A percentile compares a stretch with the other conserved stretches of the same genome.
Conservation (phyloP, 2,113 vertebrate species). For the Phycodurus eques region DNA sequence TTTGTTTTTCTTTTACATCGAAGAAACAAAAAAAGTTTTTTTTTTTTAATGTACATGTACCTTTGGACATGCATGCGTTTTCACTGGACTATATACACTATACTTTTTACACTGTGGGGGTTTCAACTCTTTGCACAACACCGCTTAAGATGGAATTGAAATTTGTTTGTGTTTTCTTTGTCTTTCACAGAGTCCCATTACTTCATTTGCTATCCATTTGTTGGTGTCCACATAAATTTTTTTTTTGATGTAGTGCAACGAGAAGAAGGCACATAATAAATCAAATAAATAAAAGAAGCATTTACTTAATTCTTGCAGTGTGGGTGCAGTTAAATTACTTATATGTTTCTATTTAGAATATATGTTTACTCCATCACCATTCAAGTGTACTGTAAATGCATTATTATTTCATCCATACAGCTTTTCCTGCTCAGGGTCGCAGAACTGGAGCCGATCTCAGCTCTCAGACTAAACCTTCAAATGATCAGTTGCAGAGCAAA, state of each 20-base stretch:
- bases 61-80: background rate
- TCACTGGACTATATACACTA: background rate
- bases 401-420: background rate
- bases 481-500: background rate
- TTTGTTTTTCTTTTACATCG: background rate
- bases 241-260: background rate
- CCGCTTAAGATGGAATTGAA: background rate
- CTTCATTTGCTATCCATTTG: background rate
- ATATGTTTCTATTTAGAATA: background rate
- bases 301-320: background rate
- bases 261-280: too few species aligned
- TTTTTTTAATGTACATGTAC: background rate
- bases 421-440: background rate
- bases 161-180: background rate
- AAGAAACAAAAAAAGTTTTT: background rate
- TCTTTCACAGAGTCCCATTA: background rate
- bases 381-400: conserved; percentile 1
- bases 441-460: background rate
- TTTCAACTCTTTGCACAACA: background rate
- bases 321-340: background rate
- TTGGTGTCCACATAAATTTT: background rate
- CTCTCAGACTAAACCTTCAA: background rate
- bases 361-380: background rate
- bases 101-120: background rate
- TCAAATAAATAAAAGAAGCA: background rate